phyloP scores from a whole-genome alignment of 1,140 invertebrate genomes.

The Cydia amplana region DNA sequence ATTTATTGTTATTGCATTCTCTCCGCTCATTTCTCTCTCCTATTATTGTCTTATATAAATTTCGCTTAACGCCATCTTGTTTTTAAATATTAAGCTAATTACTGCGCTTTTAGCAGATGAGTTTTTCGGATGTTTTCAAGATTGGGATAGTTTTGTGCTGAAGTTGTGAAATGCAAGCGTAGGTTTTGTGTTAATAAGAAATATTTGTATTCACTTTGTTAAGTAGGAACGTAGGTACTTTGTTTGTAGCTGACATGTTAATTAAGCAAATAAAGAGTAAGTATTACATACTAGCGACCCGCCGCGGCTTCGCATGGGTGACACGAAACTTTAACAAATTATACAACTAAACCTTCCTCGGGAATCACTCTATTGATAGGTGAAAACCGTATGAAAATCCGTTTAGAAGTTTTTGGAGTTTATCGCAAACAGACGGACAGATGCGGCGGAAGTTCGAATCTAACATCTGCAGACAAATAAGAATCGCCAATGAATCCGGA shows the following conservation, averaged over 20 bases:
- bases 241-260: background rate
- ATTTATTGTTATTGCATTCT: slow-evolving; percentile 80
- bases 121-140: slow-evolving; percentile 39
- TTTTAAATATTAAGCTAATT: slow-evolving; percentile 74
- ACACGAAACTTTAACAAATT: too few species aligned
- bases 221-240: background rate
- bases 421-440: too few species aligned
- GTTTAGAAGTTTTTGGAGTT: too few species aligned
- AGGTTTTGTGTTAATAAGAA: background rate
- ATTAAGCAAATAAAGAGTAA: background rate
- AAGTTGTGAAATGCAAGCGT: background rate
- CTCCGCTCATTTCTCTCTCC: slow-evolving; percentile 72
- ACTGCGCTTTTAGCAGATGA: slow-evolving; percentile 56
- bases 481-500: background rate
- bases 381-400: too few species aligned
- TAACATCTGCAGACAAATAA: too few species aligned
- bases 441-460: too few species aligned
- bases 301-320: too few species aligned
- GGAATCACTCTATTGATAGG: too few species aligned
- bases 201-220: background rate
- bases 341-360: too few species aligned
- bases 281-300: too few species aligned
- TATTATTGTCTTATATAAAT: slow-evolving; percentile 78
- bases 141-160: slow-evolving; percentile 6
- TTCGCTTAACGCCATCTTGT: slow-evolving; percentile 65